These are phyloP conservation scores for Osedax fenrisi DNA, from an alignment of 2,888 invertebrate species.

Conservation along the genomic window DNA sequence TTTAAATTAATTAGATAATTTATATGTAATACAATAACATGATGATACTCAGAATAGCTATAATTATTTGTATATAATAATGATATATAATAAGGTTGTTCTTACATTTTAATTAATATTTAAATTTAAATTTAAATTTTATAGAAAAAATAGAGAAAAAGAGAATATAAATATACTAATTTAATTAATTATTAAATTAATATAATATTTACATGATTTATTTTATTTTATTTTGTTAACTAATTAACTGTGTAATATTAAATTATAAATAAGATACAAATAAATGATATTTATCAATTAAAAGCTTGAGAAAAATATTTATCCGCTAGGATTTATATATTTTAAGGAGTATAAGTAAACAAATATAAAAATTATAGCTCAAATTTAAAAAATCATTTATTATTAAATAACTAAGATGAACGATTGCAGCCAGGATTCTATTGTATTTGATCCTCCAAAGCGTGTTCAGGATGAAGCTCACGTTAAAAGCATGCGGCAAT, in stretches of 20 bases:
- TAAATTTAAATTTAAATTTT: no score
- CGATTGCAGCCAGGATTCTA: background rate
- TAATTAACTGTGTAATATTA: no score
- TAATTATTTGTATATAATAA: no score
- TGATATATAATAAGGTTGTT: no score
- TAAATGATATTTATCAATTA: no score
- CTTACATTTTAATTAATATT: no score
- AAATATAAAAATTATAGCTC: background rate
- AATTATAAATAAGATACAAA: no score
- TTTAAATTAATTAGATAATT: no score
- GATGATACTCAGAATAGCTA: no score
- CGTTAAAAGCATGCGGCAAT: constrained; percentile 64
- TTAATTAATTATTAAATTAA: background rate
- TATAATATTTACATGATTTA: background rate
- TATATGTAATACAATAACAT: no score
- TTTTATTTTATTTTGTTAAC: background rate
- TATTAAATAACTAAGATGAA: background rate
- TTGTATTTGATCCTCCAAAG: constrained; percentile 39
- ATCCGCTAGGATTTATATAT: background rate
- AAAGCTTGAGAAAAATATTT: no score
- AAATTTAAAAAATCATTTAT: background rate
- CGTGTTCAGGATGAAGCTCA: constrained; percentile 49
- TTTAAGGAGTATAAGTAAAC: background rate
- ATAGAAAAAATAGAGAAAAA: no score
- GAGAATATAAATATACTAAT: background rate